Base-by-base conservation (phyloP, 2,888 invertebrate species). In the Lasioglossum lativentre region DNA sequence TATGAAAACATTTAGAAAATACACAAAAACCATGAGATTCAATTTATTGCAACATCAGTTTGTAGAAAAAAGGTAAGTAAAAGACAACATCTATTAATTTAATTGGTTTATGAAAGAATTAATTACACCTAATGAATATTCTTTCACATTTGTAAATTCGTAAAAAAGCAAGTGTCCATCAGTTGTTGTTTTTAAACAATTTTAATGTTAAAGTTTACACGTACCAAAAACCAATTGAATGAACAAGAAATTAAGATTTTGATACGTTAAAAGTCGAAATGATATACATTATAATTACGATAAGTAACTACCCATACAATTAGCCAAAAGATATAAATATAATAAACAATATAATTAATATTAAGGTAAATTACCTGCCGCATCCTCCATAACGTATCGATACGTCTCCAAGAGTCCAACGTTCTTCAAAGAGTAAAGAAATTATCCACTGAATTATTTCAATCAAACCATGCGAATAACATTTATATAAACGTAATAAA, bases 371-470 rank as follows among this genome's bases (percentile, higher is more conserved):
- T 66, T 79, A 94, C 94, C 94, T 87, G 94, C 92, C 85, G 93
- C 93, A 80, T 94, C 93, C 73, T 94, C 91, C 78, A 94, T 90
- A 85, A 94, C 89, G 86, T 93, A 94, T 75, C 89, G 92, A 90
- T 94, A 94, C 80, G 92, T 91, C 89, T 93, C 93, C 87, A 88
- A 84, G 81, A 92, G 91, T 82, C 92, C 85, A 85, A 90, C 83
- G 42, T 87, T 75, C 91, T 90, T 73, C 4, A 38, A 52, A 73
- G 73, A 76, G 83, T 19, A 16, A 78, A 81, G 14, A 75, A 30
- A 42, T 52, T 27, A 68, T 68, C 8, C 47, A 42, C 70, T n/a
- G 40, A 34, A 42, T 63, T 75, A 63, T 40, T 63, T 10, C 19
- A 66, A 75, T 42, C 23, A 63, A 30, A 59, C 5, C 27, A 56